Evolutionary conservation across 1,140 invertebrate species (phyloP).

Genomic region (Papilio polytes): DNA sequence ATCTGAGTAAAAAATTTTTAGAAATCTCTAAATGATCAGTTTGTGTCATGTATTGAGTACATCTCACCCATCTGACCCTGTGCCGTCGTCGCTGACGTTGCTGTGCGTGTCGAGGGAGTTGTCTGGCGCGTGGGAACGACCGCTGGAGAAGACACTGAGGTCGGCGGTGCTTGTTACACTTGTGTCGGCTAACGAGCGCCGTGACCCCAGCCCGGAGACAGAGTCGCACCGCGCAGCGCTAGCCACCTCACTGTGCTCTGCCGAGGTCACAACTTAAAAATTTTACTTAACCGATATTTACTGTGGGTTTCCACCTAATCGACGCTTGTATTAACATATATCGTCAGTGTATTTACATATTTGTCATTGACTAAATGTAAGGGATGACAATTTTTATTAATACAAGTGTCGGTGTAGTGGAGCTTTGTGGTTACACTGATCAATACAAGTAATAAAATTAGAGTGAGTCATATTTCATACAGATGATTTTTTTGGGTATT

Average conservation of each 20-base stretch:
- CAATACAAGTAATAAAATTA: too few relatives aligned
- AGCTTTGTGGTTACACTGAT: too few relatives aligned
- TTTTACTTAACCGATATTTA: not conserved
- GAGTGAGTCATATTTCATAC: too few relatives aligned
- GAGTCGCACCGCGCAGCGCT: conserved; percentile 72
- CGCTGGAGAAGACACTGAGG: conserved; percentile 91
- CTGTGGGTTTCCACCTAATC: not conserved
- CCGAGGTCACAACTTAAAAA: conserved; percentile 42
- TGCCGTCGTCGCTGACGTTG: conserved; percentile 88
- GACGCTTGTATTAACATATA: too few relatives aligned
- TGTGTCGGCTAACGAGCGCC: conserved; percentile 91
- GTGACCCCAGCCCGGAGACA: conserved; percentile 85
- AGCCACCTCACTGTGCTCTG: conserved; percentile 74
- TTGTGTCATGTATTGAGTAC: conserved; percentile 61
- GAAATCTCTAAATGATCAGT: not conserved
- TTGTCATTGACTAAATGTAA: too few relatives aligned
- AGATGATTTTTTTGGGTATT: too few relatives aligned
- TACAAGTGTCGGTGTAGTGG: too few relatives aligned
- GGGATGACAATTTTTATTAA: too few relatives aligned
- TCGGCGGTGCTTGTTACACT: conserved; percentile 93
- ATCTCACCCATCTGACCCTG: conserved; percentile 85
- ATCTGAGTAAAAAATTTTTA: too few relatives aligned
- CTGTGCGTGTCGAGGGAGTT: conserved; percentile 90
- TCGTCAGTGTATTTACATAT: too few relatives aligned
- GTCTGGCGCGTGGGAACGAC: conserved; percentile 88